phyloP scores from a whole-genome alignment of 2,888 invertebrate genomes.

The Sarcophaga caerulescens region DNA sequence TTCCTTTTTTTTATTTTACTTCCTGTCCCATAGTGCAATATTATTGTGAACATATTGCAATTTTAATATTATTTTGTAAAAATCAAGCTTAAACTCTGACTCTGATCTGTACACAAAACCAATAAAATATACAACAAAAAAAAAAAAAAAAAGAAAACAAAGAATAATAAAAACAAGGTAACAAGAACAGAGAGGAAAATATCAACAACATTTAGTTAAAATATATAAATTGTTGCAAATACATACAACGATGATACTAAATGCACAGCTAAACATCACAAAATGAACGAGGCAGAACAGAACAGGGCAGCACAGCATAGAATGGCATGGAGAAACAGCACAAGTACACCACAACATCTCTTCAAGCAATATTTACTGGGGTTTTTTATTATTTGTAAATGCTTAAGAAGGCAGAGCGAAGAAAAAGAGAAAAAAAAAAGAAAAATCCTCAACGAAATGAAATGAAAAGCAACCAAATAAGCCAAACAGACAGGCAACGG shows the following conservation, averaged over 20 bases:
- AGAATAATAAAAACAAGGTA: background rate
- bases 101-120: slow-evolving; percentile 75
- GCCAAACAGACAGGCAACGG: background rate
- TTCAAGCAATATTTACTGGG: slow-evolving; percentile 26
- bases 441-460: slow-evolving; percentile 45
- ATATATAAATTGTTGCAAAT: slow-evolving; percentile 68
- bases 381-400: slow-evolving; percentile 33
- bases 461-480: slow-evolving; percentile 35
- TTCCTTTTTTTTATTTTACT: slow-evolving; percentile 44
- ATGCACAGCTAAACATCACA: slow-evolving; percentile 55
- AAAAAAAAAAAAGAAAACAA: slow-evolving; percentile 14
- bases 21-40: slow-evolving; percentile 33
- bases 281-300: background rate
- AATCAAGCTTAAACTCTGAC: slow-evolving; percentile 70
- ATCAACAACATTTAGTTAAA: slow-evolving; percentile 68
- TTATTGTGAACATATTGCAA: slow-evolving; percentile 35
- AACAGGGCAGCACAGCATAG: slow-evolving; percentile 37
- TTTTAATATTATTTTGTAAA: slow-evolving; percentile 62
- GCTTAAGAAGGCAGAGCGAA: background rate
- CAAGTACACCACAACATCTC: background rate
- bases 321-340: background rate
- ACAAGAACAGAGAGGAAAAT: slow-evolving; percentile 17
- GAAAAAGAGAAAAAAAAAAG: background rate
- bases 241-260: slow-evolving; percentile 56
- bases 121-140: slow-evolving; percentile 42